phyloP scores from a whole-genome alignment of 2,888 invertebrate genomes.

The Rugalucina vietnamica region DNA sequence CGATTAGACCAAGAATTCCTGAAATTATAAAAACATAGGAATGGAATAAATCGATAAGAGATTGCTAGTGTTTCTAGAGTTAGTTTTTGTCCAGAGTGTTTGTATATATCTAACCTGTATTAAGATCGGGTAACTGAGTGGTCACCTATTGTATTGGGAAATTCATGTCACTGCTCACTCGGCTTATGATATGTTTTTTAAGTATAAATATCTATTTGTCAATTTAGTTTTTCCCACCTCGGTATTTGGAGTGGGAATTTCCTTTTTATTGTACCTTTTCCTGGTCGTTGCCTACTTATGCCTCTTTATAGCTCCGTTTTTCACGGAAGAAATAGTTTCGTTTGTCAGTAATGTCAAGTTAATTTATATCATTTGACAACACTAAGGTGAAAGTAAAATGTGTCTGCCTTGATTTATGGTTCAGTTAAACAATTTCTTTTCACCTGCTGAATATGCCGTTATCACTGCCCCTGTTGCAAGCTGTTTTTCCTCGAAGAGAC shows the following conservation, averaged over 20 bases:
- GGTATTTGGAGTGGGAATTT: background rate
- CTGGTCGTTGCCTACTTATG: background rate
- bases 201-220: background rate
- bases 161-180: background rate
- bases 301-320: background rate
- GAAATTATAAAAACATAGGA: background rate
- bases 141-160: background rate
- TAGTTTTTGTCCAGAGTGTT: too few species aligned
- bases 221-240: background rate
- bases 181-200: background rate
- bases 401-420: background rate
- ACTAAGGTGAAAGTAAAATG: background rate
- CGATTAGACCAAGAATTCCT: conserved; percentile 47
- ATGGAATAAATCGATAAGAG: background rate
- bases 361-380: background rate
- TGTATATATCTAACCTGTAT: background rate
- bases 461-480: conserved; percentile 53
- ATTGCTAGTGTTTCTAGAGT: background rate
- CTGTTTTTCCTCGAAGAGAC: conserved; percentile 56
- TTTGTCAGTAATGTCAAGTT: background rate
- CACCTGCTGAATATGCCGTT: conserved; percentile 53
- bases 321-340: background rate
- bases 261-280: background rate
- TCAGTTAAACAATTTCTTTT: background rate
- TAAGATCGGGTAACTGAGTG: background rate